phyloP scores from a whole-genome alignment of 1,140 invertebrate genomes.

The Sweltsa coloradensis region DNA sequence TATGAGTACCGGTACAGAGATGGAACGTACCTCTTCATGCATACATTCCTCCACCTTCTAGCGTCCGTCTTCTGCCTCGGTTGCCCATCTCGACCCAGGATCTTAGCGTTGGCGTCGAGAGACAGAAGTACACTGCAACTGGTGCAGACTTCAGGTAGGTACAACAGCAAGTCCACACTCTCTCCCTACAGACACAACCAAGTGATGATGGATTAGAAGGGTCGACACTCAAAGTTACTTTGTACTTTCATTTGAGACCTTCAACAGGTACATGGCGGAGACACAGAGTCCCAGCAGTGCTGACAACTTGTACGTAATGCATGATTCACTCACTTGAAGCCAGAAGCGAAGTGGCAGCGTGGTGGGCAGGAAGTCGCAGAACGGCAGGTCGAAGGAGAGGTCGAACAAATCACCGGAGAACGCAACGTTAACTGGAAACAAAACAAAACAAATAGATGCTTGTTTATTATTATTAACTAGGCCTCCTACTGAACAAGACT shows the following conservation, averaged over 20 bases:
- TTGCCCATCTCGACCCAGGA: conserved; percentile 61
- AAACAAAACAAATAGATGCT: conserved; percentile 19
- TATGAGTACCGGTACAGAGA: too few relatives aligned
- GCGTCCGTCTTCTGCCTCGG: conserved; percentile 28
- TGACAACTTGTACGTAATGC: not conserved
- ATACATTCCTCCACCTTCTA: conserved; percentile 73
- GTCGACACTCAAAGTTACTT: too few relatives aligned
- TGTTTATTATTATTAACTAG: too few relatives aligned
- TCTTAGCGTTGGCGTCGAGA: conserved; percentile 80
- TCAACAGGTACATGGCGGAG: too few relatives aligned
- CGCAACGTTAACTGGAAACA: conserved; percentile 61
- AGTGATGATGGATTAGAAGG: too few relatives aligned
- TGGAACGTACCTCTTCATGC: conserved; percentile 54
- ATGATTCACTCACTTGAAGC: conserved; percentile 70
- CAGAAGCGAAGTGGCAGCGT: conserved; percentile 80
- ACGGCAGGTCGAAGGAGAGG: conserved; percentile 84
- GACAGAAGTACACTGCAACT: conserved; percentile 68
- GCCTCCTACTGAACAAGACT: too few relatives aligned
- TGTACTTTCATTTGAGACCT: too few relatives aligned
- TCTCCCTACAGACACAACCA: too few relatives aligned
- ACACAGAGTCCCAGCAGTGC: too few relatives aligned
- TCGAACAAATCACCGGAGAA: conserved; percentile 89
- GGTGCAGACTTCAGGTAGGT: conserved; percentile 83
- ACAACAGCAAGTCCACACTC: conserved; percentile 77
- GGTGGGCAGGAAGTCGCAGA: conserved; percentile 79